Evolutionary conservation across 2,888 invertebrate genomes (phyloP).

Genomic region (Tenthredo livida): DNA sequence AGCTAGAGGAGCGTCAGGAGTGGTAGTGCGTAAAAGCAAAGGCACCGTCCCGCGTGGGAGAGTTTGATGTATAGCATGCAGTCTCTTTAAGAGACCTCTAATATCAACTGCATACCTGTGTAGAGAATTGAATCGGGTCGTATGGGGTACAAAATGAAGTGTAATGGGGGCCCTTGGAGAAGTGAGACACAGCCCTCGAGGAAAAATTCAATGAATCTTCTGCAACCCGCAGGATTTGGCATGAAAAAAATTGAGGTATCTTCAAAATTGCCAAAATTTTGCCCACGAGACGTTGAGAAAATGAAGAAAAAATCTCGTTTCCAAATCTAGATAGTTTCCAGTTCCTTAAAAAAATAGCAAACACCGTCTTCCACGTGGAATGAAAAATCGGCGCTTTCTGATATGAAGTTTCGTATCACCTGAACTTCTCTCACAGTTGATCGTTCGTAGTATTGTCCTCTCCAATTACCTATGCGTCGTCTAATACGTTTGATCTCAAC

Average conservation of each 20-base stretch:
- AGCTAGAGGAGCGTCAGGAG: slow-evolving; percentile 33
- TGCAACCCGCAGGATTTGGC: neutral
- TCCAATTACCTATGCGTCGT: slow-evolving; percentile 26
- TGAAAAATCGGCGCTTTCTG: neutral
- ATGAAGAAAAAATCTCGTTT: neutral
- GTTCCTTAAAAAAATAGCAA: neutral
- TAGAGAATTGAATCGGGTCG: neutral
- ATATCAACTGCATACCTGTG: slow-evolving; percentile 29
- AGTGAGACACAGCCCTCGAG: neutral
- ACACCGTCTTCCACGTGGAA: too few species aligned
- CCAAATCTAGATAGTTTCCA: neutral
- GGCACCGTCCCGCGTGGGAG: slow-evolving; percentile 13
- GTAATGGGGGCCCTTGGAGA: neutral
- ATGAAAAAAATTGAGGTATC: neutral
- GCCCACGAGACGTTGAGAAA: neutral
- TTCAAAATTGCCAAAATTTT: neutral
- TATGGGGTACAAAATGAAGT: neutral
- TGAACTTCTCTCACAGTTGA: neutral
- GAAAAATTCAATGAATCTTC: neutral
- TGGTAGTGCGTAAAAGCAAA: slow-evolving; percentile 27
- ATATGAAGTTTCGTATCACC: neutral
- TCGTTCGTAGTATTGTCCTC: slow-evolving; percentile 27
- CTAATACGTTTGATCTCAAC: slow-evolving; percentile 25
- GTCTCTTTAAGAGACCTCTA: slow-evolving; percentile 19
- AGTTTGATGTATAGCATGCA: slow-evolving; percentile 34